These are phyloP conservation scores for Atta cephalotes DNA, from an alignment of 1,140 invertebrate species.

Conservation along the genomic window DNA sequence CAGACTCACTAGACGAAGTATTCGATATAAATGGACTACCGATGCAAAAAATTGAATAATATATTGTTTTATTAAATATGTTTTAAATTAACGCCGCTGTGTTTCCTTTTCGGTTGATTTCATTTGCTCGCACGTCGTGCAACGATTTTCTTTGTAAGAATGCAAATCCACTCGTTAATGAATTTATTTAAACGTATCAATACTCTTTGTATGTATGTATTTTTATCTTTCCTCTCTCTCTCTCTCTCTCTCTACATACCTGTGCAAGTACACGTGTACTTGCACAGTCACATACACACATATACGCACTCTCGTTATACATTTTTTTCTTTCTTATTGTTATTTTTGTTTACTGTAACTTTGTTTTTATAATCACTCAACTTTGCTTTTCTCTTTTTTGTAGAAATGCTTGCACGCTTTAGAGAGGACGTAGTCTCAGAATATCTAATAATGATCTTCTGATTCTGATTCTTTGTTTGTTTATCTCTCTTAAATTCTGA, in stretches of 20 bases:
- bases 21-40: not conserved
- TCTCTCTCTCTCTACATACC: too few species aligned
- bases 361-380: too few species aligned
- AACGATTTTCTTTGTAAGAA: slow-evolving; percentile 4
- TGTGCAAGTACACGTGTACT: too few species aligned
- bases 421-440: too few species aligned
- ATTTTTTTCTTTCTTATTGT: too few species aligned
- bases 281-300: too few species aligned
- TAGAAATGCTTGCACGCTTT: too few species aligned
- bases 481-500: not conserved
- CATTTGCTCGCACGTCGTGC: slow-evolving; percentile 19
- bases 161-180: slow-evolving; percentile 62
- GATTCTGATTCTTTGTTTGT: not conserved
- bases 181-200: slow-evolving; percentile 63
- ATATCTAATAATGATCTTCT: too few species aligned
- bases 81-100: not conserved
- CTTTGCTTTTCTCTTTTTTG: too few species aligned
- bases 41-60: slow-evolving; percentile 21
- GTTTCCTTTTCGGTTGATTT: slow-evolving; percentile 9
- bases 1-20: not conserved
- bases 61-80: not conserved
- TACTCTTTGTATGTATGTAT: not conserved
- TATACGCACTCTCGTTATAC: too few species aligned
- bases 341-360: too few species aligned
- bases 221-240: not conserved